phyloP scores from a whole-genome alignment of 2,113 vertebrate species.

The Rhabdomys dilectus region DNA sequence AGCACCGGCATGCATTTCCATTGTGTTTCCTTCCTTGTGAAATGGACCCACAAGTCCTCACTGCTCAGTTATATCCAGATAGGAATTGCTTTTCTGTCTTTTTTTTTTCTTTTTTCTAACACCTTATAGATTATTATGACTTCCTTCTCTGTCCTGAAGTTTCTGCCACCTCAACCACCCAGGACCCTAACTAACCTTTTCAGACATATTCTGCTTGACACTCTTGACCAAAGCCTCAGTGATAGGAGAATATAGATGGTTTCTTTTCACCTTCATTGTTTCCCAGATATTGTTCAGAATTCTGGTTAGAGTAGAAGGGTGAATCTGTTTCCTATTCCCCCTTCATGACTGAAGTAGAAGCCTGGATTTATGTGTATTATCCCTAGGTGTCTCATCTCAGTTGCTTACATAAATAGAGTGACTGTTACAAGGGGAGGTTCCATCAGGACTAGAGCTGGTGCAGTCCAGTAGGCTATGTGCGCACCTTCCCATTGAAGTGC shows the following conservation, averaged over 20 bases:
- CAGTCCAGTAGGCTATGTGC: background rate
- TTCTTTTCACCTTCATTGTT: background rate
- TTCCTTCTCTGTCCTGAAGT: background rate
- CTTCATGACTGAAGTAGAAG: background rate
- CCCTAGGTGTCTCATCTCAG: background rate
- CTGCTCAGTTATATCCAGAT: background rate
- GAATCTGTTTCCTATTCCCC: background rate
- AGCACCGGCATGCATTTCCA: background rate
- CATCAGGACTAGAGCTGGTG: too few relatives aligned
- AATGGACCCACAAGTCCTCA: background rate
- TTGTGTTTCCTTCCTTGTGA: background rate
- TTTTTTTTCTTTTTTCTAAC: background rate
- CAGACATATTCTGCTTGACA: background rate
- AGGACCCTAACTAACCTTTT: background rate
- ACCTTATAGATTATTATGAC: background rate
- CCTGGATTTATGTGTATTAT: background rate
- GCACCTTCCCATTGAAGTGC: background rate
- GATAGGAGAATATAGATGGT: background rate
- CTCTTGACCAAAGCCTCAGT: background rate
- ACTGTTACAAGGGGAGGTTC: background rate
- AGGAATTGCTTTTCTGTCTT: background rate
- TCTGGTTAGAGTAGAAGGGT: background rate
- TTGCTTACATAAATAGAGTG: background rate
- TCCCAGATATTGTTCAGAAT: background rate
- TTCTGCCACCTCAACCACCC: background rate